Percentiles rank a stretch among this genome's conserved stretches.
Evolutionary conservation across 2,888 invertebrate species (phyloP).

Genomic region (Drosophila mayaguana): DNA sequence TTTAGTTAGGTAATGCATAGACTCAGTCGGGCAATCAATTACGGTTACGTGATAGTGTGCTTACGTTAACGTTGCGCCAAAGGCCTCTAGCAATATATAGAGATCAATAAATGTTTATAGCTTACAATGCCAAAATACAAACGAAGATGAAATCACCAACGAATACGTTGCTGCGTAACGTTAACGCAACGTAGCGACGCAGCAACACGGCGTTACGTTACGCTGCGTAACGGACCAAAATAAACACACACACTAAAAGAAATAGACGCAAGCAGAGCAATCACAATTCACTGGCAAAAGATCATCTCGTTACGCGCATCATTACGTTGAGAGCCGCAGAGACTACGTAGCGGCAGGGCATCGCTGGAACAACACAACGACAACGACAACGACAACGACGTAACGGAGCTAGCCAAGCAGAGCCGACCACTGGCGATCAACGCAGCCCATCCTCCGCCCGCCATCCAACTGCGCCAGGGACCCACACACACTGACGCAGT

Average conservation of each 20-base stretch:
- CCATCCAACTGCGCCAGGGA: constrained; percentile 75
- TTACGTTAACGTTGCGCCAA: constrained; percentile 59
- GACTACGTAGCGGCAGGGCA: constrained; percentile 26
- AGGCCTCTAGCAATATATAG: constrained; percentile 55
- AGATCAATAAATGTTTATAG: constrained; percentile 82
- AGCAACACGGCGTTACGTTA: constrained; percentile 59
- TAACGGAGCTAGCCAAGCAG: constrained; percentile 71
- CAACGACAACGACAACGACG: constrained; percentile 69
- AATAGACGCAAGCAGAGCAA: constrained; percentile 34
- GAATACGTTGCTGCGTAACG: constrained; percentile 71
- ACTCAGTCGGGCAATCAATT: constrained; percentile 45
- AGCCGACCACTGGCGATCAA: constrained; percentile 79
- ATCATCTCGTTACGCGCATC: constrained; percentile 56
- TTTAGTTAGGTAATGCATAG: constrained; percentile 61
- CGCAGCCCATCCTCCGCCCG: constrained; percentile 80
- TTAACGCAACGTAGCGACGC: constrained; percentile 68
- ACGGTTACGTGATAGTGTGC: constrained; percentile 48
- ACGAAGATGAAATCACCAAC: constrained; percentile 83
- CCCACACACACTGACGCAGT: constrained; percentile 70
- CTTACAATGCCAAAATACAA: constrained; percentile 81
- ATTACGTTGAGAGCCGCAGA: constrained; percentile 63
- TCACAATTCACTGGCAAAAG: constrained; percentile 36
- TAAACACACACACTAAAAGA: constrained; percentile 22
- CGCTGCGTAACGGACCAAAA: constrained; percentile 47
- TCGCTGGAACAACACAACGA: constrained; percentile 44